Evolutionary conservation across 2,113 vertebrate species (phyloP).

Genomic region (Poecilia latipinna): DNA sequence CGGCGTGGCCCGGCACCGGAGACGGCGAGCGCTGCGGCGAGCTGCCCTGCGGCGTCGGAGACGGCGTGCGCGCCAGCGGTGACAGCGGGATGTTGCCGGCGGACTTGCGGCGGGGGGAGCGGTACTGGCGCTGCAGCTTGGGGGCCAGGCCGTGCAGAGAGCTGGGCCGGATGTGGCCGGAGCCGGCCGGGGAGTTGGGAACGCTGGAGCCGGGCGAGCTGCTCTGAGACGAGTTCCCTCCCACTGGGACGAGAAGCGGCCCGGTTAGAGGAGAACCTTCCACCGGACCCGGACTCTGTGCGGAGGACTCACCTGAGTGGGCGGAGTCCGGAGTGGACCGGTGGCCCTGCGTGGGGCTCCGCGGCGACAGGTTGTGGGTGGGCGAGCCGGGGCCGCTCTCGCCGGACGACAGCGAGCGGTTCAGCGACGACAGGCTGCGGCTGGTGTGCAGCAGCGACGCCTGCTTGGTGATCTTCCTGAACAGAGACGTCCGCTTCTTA

Average conservation of each 20-base stretch:
- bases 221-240: conserved; percentile 96
- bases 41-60: conserved; percentile 90
- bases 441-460: conserved; percentile 94
- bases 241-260: conserved; percentile 75
- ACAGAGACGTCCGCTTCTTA: conserved; percentile 92
- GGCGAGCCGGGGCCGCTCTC: conserved; percentile 95
- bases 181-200: conserved; percentile 94
- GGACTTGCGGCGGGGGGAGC: conserved; percentile 94
- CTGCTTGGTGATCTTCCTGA: conserved; percentile 96
- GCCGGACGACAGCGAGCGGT: conserved; percentile 93
- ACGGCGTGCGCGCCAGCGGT: conserved; percentile 93
- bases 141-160: conserved; percentile 94
- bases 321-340: conserved; percentile 87
- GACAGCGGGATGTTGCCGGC: conserved; percentile 96
- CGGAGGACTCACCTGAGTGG: conserved; percentile 85
- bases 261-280: too few relatives aligned
- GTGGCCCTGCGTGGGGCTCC: conserved; percentile 93
- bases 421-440: conserved; percentile 93
- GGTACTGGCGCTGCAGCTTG: conserved; percentile 96
- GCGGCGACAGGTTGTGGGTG: conserved; percentile 93
- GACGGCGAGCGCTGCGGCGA: conserved; percentile 94
- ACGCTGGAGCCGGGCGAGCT: conserved; percentile 96
- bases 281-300: too few relatives aligned
- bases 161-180: conserved; percentile 95
- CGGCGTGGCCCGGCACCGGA: conserved; percentile 84